Evolutionary conservation across 1,140 invertebrate species (phyloP), one percentile per base, ranked within the genome.

Genomic region (Drosophila trapezifrons): DNA sequence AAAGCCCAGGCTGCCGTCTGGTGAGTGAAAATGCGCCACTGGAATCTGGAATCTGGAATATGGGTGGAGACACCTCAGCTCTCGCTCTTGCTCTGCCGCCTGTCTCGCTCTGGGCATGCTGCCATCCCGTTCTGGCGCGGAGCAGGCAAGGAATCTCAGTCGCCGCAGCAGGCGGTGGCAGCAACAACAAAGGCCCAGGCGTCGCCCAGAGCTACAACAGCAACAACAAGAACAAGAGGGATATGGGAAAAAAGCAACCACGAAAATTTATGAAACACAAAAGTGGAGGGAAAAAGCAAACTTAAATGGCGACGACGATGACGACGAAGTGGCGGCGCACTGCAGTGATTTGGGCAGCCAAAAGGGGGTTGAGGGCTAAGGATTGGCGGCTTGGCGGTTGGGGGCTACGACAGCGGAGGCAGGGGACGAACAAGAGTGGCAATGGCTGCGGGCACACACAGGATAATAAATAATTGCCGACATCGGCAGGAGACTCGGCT

Each of bases 41-140:
- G 79, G 83, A 86, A 86, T 87, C 76, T 86, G 79, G 83, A 86
- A 86, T 82, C 71, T 86, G 79, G 84, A 86, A 86, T 86, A 87
- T 87, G 84, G 84, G 83, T 73, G 83, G 84, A 87, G 83, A 86
- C 70, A 78, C 46, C 52, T 59, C 60, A 25, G 59, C 22, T 52
- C 62, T 52, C 18, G 37, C 62, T 66, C 51, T 55, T 56, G 35
- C 37, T 15, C 45, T 13, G 12, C 12, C 6, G 27, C 10, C 47
- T 49, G n/a, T 66, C 64, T 46, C n/a, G 54, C 47, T 49, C 55
- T 47, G 35, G 32, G 42, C 64, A 49, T 54, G 59, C 38, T 25
- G 59, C 58, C 43, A 35, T 71, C 65, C 20, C 67, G 42, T 20
- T 71, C 51, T 27, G 7, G 25, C 67, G 9, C 20, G 49, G 49